These are phyloP conservation scores for Tortricodes alternella DNA, from an alignment of 2,888 invertebrate genomes.

Conservation along the genomic window DNA sequence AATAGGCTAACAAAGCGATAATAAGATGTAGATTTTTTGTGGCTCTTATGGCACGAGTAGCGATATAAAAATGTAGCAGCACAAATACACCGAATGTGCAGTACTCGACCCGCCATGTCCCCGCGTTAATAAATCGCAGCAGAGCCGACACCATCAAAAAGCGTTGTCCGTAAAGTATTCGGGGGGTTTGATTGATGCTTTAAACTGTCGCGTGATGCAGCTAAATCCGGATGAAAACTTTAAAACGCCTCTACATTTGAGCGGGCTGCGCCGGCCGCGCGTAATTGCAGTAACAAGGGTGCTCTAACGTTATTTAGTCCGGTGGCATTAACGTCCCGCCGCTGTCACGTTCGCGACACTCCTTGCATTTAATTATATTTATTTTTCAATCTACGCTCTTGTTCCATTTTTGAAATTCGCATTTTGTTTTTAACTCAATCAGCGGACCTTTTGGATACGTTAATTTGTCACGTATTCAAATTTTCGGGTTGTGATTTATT, in stretches of 20 bases:
- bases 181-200: conserved; percentile 61
- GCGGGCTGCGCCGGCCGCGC: conserved; percentile 39
- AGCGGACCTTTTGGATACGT: conserved; percentile 30
- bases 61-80: neutral
- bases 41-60: no score
- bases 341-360: conserved; percentile 63
- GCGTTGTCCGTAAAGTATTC: conserved; percentile 44
- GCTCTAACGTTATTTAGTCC: conserved; percentile 77
- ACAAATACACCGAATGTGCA: neutral
- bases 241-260: conserved; percentile 58
- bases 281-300: conserved; percentile 78
- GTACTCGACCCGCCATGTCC: neutral
- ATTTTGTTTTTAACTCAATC: conserved; percentile 31
- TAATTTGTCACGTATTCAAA: conserved; percentile 31
- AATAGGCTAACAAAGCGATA: no score
- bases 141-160: conserved; percentile 47
- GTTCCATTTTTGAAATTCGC: conserved; percentile 39
- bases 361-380: conserved; percentile 68
- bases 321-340: conserved; percentile 67
- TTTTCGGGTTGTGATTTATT: conserved; percentile 26
- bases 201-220: conserved; percentile 55
- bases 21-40: no score
- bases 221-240: conserved; percentile 65
- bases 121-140: conserved; percentile 39
- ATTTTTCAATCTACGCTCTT: conserved; percentile 60